Conservation (phyloP, 2,888 invertebrate species). For the Ichneumoninae sp. region DNA sequence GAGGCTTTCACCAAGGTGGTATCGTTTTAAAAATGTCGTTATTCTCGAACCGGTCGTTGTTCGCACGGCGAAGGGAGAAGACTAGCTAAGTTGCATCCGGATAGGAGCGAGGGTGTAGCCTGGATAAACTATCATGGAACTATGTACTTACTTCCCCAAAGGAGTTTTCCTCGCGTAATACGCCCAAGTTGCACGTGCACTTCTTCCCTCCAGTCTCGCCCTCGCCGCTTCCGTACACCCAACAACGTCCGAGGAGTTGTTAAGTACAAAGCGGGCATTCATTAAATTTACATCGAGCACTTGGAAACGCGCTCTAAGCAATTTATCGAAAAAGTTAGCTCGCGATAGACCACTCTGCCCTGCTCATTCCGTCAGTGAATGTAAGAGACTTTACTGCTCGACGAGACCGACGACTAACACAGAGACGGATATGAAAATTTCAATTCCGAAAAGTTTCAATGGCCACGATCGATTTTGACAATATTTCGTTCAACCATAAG, state of each 20-base stretch:
- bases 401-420: constrained; percentile 17
- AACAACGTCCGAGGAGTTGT: constrained; percentile 43
- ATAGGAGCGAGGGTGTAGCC: constrained; percentile 7
- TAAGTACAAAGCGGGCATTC: constrained; percentile 64
- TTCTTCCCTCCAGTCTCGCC: constrained; percentile 43
- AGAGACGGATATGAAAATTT: not conserved
- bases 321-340: constrained; percentile 65
- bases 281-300: constrained; percentile 67
- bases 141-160: constrained; percentile 37
- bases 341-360: constrained; percentile 42
- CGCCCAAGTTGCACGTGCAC: constrained; percentile 27
- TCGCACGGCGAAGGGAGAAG: constrained; percentile 1
- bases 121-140: constrained; percentile 34
- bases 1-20: constrained; percentile 13
- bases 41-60: constrained; percentile 38
- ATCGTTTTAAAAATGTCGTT: constrained; percentile 39
- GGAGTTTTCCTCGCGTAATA: constrained; percentile 44
- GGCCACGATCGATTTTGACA: too few relatives aligned
- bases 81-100: constrained; percentile 33
- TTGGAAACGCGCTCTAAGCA: constrained; percentile 61
- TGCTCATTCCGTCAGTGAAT: not conserved
- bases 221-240: constrained; percentile 12
- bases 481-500: too few relatives aligned
- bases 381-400: constrained; percentile 39
- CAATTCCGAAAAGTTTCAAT: too few relatives aligned